Percentiles rank a stretch among this genome's conserved stretches.
Conservation (phyloP, 2,888 invertebrate species). For the Xestia sexstrigata region DNA sequence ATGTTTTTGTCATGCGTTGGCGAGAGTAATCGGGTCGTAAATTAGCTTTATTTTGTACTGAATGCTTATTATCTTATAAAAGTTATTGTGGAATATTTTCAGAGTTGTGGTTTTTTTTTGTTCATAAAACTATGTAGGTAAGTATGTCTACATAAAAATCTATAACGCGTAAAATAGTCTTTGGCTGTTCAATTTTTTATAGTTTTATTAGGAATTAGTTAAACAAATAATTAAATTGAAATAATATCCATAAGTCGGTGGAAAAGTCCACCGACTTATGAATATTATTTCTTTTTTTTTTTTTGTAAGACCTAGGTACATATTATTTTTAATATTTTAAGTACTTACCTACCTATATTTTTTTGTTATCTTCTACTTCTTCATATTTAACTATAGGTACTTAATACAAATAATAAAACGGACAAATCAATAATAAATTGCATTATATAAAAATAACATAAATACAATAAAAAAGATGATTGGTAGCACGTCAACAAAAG, state of each 20-base stretch:
- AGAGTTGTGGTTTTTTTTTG: background rate
- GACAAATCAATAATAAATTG: background rate
- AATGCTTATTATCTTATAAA: conserved; percentile 23
- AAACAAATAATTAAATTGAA: background rate
- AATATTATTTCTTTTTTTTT: no score
- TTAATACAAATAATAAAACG: background rate
- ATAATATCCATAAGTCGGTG: background rate
- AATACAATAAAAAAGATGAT: background rate
- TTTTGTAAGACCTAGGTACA: background rate
- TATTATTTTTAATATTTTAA: no score
- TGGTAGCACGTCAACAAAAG: background rate
- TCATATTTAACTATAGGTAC: no score
- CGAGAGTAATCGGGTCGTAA: conserved; percentile 47
- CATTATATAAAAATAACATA: no score
- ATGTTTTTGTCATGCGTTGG: conserved; percentile 44
- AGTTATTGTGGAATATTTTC: conserved; percentile 20
- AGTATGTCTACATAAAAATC: background rate
- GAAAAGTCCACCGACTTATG: no score
- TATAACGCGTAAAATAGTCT: background rate
- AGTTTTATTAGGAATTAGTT: no score
- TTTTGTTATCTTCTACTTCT: background rate
- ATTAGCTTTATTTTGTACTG: conserved; percentile 47
- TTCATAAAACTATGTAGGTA: background rate
- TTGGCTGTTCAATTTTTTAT: background rate
- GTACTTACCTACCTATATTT: background rate